Evolutionary conservation across 1,140 invertebrate species (phyloP).

Genomic region (Anastatus disparis): DNA sequence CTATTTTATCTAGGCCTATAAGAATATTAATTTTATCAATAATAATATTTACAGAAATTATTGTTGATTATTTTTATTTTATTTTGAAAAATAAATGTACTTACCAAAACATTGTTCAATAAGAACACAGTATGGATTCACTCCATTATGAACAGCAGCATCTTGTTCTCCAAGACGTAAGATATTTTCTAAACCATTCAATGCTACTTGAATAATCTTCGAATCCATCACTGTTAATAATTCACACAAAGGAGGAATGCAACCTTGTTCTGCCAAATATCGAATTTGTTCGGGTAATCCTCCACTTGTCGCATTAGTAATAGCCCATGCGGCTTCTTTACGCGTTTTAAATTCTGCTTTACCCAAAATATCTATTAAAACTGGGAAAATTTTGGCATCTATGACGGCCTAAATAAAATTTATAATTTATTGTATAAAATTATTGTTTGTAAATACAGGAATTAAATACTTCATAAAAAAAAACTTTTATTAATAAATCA

Average conservation of each 20-base stretch:
- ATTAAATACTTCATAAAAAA: no score
- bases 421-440: constrained; percentile 24
- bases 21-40: constrained; percentile 50
- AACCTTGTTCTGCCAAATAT: constrained; percentile 76
- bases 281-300: constrained; percentile 93
- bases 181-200: constrained; percentile 97
- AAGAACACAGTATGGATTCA: constrained; percentile 91
- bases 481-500: constrained; percentile 1
- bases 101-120: constrained; percentile 97
- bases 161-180: constrained; percentile 90
- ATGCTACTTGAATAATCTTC: constrained; percentile 97
- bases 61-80: neutral
- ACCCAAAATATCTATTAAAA: constrained; percentile 89
- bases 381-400: constrained; percentile 94
- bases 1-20: constrained; percentile 95
- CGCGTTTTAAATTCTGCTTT: constrained; percentile 96
- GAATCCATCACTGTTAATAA: constrained; percentile 92
- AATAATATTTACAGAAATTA: neutral
- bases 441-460: constrained; percentile 12
- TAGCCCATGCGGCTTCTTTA: constrained; percentile 97
- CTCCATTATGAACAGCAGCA: constrained; percentile 72
- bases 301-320: constrained; percentile 96
- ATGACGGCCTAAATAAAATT: constrained; percentile 83
- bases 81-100: constrained; percentile 38
- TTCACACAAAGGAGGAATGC: constrained; percentile 95